These are phyloP conservation scores for Stichopus chloronotus DNA, from an alignment of 35 echinoderm and acorn worm species.

Conservation along the genomic window DNA sequence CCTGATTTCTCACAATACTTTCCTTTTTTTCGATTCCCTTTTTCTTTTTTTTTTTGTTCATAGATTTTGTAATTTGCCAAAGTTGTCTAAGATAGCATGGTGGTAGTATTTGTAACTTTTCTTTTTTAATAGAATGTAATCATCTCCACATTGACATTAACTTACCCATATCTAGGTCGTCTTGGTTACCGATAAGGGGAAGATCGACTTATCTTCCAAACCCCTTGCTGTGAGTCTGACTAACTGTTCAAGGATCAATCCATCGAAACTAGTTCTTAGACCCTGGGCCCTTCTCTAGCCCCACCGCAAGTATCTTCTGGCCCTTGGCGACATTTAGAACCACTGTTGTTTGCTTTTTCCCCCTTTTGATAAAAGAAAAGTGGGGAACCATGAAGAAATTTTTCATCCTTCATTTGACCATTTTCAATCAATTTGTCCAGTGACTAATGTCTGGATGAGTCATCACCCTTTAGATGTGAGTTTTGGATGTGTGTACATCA, in stretches of 20 bases:
- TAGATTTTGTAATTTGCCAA: background rate
- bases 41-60: background rate
- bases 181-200: background rate
- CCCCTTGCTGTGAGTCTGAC: conserved; percentile 22
- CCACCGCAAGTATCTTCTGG: too few species aligned
- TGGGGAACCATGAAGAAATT: too few species aligned
- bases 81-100: conserved; percentile 23
- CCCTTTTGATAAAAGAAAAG: too few species aligned
- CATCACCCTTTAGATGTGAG: too few species aligned
- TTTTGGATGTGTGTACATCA: too few species aligned
- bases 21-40: conserved; percentile 8
- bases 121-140: background rate
- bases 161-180: conserved; percentile 15
- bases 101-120: background rate
- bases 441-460: too few species aligned
- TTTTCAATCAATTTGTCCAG: too few species aligned
- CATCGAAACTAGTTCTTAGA: too few species aligned
- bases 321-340: too few species aligned
- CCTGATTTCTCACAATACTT: background rate
- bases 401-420: too few species aligned
- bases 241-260: background rate
- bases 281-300: too few species aligned
- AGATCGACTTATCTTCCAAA: background rate
- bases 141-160: conserved; percentile 26
- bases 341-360: too few species aligned